A percentile compares a stretch with the other conserved stretches of the same genome.
phyloP scores from a whole-genome alignment of 2,888 invertebrate genomes.

The Gortyna flavago region DNA sequence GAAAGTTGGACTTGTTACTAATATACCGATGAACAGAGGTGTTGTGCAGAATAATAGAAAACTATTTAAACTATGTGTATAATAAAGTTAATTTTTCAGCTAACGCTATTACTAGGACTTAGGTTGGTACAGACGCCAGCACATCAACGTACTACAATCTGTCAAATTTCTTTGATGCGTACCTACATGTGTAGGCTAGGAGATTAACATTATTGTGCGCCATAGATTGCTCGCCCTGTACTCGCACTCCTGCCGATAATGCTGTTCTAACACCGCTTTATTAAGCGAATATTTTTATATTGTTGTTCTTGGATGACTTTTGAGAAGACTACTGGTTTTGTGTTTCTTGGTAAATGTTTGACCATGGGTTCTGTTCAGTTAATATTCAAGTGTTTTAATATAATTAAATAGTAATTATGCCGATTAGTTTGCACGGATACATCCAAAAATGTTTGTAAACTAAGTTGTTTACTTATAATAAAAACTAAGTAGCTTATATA shows the following conservation, averaged over 20 bases:
- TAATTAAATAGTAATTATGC: neutral
- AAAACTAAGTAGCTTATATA: too few species aligned
- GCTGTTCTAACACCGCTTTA: conserved; percentile 56
- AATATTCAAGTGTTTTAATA: neutral
- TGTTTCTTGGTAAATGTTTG: conserved; percentile 9
- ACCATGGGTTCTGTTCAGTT: neutral
- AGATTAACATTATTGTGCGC: conserved; percentile 83
- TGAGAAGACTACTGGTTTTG: conserved; percentile 15
- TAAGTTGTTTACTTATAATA: too few species aligned
- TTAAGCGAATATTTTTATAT: conserved; percentile 61
- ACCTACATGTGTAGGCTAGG: conserved; percentile 80
- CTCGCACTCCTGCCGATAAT: conserved; percentile 50
- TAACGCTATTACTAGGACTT: neutral
- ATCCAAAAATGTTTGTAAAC: neutral
- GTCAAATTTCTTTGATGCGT: too few species aligned
- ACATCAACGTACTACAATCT: too few species aligned
- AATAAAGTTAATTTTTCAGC: neutral
- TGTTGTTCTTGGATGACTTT: conserved; percentile 1
- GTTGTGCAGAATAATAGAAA: neutral
- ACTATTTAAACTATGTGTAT: neutral
- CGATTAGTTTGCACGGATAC: neutral
- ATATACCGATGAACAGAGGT: neutral
- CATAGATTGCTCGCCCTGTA: conserved; percentile 71
- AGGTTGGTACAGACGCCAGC: too few species aligned
- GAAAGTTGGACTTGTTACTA: conserved; percentile 2